These are phyloP conservation scores for Pterophyllum scalare DNA, from an alignment of 2,113 vertebrate genomes.

Conservation along the genomic window DNA sequence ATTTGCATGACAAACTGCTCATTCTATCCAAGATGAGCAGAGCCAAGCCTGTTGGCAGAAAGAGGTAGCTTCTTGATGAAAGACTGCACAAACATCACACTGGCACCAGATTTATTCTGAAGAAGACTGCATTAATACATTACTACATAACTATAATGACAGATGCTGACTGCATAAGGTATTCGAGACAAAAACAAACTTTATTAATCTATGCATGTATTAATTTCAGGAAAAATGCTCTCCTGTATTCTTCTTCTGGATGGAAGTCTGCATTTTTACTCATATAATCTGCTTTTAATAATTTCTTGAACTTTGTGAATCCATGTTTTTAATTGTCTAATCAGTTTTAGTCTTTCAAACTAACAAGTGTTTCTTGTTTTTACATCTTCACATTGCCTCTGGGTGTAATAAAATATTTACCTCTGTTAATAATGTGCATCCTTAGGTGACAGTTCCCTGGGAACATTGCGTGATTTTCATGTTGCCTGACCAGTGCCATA, in stretches of 20 bases:
- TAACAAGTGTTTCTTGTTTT: background rate
- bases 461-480: constrained; percentile 32
- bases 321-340: background rate
- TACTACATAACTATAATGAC: background rate
- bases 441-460: constrained; percentile 12
- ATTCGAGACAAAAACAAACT: rapidly evolving
- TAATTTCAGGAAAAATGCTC: constrained; percentile 2
- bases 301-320: background rate
- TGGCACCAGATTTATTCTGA: background rate
- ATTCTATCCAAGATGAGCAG: background rate
- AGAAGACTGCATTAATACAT: background rate
- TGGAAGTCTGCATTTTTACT: background rate
- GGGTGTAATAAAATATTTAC: constrained; percentile 10
- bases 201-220: background rate
- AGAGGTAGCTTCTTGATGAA: background rate
- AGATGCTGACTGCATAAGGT: background rate
- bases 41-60: constrained; percentile 12
- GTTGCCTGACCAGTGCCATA: constrained; percentile 35
- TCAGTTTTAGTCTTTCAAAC: background rate
- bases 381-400: background rate
- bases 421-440: constrained; percentile 24
- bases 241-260: background rate
- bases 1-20: constrained; percentile 2
- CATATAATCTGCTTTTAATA: background rate
- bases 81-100: background rate